Percentiles rank a stretch among this genome's conserved stretches.
Conservation (phyloP, 1,140 invertebrate genomes). For the Belonocnema kinseyi region DNA sequence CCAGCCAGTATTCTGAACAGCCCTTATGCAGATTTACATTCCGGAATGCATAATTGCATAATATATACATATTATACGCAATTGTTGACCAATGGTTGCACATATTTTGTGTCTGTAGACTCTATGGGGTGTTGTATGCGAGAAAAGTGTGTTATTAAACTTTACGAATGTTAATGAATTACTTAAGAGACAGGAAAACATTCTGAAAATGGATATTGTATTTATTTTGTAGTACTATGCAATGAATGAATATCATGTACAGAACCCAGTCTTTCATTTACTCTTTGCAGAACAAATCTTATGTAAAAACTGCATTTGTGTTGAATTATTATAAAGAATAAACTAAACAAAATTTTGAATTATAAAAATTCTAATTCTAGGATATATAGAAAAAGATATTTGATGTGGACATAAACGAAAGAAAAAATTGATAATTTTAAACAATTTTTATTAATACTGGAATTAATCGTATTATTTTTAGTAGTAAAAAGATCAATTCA, state of each 20-base stretch:
- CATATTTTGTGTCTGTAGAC: slow-evolving; percentile 42
- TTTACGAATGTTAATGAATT: slow-evolving; percentile 51
- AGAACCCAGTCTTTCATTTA: slow-evolving; percentile 32
- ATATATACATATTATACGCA: slow-evolving; percentile 39
- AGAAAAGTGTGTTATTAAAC: slow-evolving; percentile 41
- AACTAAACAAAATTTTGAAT: too few species aligned
- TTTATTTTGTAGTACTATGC: slow-evolving; percentile 59
- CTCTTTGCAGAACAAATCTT: not conserved
- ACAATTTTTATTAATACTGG: too few species aligned
- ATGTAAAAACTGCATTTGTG: not conserved
- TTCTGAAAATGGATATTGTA: slow-evolving; percentile 53
- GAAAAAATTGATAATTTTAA: too few species aligned
- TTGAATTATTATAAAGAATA: too few species aligned
- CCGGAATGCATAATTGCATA: slow-evolving; percentile 35
- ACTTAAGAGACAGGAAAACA: slow-evolving; percentile 39
- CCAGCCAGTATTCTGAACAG: slow-evolving; percentile 24
- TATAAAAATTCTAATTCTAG: too few species aligned
- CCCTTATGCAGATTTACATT: slow-evolving; percentile 39
- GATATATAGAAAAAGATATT: too few species aligned
- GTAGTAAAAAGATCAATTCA: too few species aligned
- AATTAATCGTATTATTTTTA: too few species aligned
- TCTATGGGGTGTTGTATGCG: slow-evolving; percentile 47
- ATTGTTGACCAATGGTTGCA: slow-evolving; percentile 46
- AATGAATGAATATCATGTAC: slow-evolving; percentile 55
- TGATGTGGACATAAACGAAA: too few species aligned